These are phyloP conservation scores for Pseudorhombus dupliciocellatus DNA, from an alignment of 2,113 vertebrate species.

Conservation along the genomic window DNA sequence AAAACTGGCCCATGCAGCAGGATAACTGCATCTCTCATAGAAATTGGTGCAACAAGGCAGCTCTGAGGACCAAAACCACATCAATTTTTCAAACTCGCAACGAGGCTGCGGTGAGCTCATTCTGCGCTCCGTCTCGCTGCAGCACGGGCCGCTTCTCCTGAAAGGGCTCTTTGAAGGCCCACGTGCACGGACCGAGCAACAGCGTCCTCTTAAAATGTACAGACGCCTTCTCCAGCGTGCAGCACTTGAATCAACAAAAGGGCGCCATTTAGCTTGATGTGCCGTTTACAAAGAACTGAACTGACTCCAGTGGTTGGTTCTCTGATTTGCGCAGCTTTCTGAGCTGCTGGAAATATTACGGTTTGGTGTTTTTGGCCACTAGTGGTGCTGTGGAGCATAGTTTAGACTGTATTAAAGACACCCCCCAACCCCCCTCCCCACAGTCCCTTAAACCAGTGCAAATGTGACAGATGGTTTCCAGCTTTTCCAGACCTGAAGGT, in stretches of 20 bases:
- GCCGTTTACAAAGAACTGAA: conserved; percentile 4
- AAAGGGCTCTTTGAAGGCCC: conserved; percentile 63
- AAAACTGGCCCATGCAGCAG: background rate
- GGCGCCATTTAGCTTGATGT: conserved; percentile 46
- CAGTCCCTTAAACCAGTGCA: background rate
- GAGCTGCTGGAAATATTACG: background rate
- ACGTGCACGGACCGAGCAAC: too few relatives aligned
- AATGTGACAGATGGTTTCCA: background rate
- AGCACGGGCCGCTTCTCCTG: conserved; percentile 56
- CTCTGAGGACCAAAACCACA: conserved; percentile 24
- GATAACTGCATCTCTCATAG: conserved; percentile 32
- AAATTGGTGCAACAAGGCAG: conserved; percentile 48
- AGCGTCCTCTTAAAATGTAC: conserved; percentile 10
- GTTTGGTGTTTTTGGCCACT: background rate
- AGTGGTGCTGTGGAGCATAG: background rate
- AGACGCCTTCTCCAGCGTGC: conserved; percentile 25
- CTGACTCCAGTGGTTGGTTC: too few relatives aligned
- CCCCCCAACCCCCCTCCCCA: background rate
- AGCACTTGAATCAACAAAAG: conserved; percentile 47
- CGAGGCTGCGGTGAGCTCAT: conserved; percentile 55
- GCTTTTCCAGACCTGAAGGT: background rate
- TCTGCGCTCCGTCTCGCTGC: conserved; percentile 39
- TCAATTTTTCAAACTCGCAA: conserved; percentile 59
- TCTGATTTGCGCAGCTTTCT: too few relatives aligned
- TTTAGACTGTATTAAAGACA: background rate